These are phyloP conservation scores for Chrysina gloriosa DNA, from an alignment of 2,888 invertebrate genomes.

Conservation along the genomic window DNA sequence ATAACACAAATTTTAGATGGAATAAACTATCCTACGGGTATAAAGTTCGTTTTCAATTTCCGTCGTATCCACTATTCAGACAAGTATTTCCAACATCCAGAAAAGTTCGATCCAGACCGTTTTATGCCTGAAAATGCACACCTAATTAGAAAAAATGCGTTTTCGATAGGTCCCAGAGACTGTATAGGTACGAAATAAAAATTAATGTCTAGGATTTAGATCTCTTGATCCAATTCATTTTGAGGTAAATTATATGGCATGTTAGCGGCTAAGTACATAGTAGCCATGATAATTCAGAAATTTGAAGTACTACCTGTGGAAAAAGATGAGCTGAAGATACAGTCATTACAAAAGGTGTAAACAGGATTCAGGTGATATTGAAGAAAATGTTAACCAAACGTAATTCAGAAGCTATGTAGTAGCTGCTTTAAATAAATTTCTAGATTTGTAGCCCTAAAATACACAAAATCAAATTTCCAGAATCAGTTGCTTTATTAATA, in stretches of 20 bases:
- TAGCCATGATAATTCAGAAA: conserved; percentile 24
- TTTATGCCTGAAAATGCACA: conserved; percentile 44
- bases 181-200: conserved; percentile 41
- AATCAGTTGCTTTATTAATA: too few relatives aligned
- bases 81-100: conserved; percentile 44
- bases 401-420: not conserved
- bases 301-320: conserved; percentile 27
- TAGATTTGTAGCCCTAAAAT: too few relatives aligned
- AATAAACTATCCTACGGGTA: conserved; percentile 12
- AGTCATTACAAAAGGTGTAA: conserved; percentile 5
- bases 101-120: conserved; percentile 47
- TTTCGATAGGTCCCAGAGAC: conserved; percentile 34
- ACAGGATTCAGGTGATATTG: conserved; percentile 29
- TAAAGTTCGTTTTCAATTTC: conserved; percentile 32
- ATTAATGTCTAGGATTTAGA: not conserved
- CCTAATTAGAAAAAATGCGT: conserved; percentile 1
- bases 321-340: conserved; percentile 16
- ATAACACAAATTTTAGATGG: conserved; percentile 7
- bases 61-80: conserved; percentile 40
- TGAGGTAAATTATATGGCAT: conserved; percentile 36
- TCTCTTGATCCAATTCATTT: too few relatives aligned
- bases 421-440: not conserved
- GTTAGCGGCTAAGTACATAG: not conserved
- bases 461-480: too few relatives aligned
- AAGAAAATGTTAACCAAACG: not conserved